These are phyloP conservation scores for Scelioninae gen. 1 DNA, from an alignment of 2,888 invertebrate species.

Conservation along the genomic window DNA sequence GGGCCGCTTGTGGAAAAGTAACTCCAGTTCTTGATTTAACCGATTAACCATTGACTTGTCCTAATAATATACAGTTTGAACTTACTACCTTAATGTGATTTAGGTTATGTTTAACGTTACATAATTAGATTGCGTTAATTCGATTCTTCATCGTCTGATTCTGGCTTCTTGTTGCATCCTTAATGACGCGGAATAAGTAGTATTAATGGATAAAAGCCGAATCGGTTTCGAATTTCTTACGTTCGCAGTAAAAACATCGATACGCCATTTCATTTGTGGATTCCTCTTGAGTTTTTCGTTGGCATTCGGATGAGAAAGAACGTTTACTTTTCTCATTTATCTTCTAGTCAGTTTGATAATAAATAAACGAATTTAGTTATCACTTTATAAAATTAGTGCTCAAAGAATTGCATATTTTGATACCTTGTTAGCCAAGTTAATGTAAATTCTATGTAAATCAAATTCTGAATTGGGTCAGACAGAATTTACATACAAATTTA, in stretches of 20 bases:
- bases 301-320: too few relatives aligned
- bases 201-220: not conserved
- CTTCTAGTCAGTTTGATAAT: too few relatives aligned
- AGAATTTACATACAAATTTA: too few relatives aligned
- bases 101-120: not conserved
- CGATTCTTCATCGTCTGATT: not conserved
- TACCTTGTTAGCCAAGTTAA: too few relatives aligned
- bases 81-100: not conserved
- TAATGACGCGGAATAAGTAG: not conserved
- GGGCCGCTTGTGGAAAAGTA: conserved; percentile 3
- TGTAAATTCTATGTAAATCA: too few relatives aligned
- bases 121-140: not conserved
- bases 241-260: not conserved
- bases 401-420: too few relatives aligned
- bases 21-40: not conserved
- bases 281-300: not conserved
- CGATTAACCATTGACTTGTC: not conserved
- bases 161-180: not conserved
- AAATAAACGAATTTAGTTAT: too few relatives aligned
- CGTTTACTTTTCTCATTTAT: too few relatives aligned
- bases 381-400: too few relatives aligned
- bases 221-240: not conserved
- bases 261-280: not conserved
- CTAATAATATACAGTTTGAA: conserved; percentile 4
- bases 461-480: too few relatives aligned